Evolutionary conservation across 2,797 vertebrate genomes (phyloP), one percentile per base, ranked within the genome.

Genomic region (Phyllotis vaccarum): DNA sequence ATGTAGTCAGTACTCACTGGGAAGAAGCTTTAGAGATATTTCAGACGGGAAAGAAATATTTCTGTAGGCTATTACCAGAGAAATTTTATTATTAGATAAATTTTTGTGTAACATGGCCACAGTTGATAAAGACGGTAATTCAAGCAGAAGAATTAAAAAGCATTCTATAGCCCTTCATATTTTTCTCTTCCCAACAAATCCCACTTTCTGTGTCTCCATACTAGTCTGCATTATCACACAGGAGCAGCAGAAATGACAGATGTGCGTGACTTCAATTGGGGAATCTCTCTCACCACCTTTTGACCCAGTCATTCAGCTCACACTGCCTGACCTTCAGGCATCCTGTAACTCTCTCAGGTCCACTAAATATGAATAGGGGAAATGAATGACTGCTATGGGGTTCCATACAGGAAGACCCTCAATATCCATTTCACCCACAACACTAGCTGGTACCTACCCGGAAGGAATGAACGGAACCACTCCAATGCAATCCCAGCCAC

Each of bases 361-460:
- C 96, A 92, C 96, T 82, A 54, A 64, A 79, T 83, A 31, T 46
- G 90, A 86, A 86, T 72, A 85, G 60, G 86, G 80, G 92, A 85
- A 68, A 85, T 74, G 92, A 96, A 94, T 29, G 93, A 94, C 96
- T 56, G 5, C 90, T 22, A 14, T 2, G 12, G 94, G 96, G 86
- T 89, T 96, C 97, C 95, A 72, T 49, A 95, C 14, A 22, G 96
- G 94, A 97, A 90, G 89, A 93, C 95, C 94, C 96, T 96, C 81
- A 2, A 56, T 90, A 92, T 98, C 96, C 93, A 85, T 96, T 97
- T 81, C 97, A 94, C 96, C 97, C 97, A 93, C 37, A 31, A 80
- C 94, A 79, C 97, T 98, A 97, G 89, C 97, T 96, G 97, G 97
- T 97, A 98, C 97, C 97, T 98, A 98, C 97, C 97, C 97, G 97